Evolutionary conservation across 2,888 invertebrate genomes (phyloP), one percentile per base, ranked within the genome.

Genomic region (Lepidochitona cinerea): DNA sequence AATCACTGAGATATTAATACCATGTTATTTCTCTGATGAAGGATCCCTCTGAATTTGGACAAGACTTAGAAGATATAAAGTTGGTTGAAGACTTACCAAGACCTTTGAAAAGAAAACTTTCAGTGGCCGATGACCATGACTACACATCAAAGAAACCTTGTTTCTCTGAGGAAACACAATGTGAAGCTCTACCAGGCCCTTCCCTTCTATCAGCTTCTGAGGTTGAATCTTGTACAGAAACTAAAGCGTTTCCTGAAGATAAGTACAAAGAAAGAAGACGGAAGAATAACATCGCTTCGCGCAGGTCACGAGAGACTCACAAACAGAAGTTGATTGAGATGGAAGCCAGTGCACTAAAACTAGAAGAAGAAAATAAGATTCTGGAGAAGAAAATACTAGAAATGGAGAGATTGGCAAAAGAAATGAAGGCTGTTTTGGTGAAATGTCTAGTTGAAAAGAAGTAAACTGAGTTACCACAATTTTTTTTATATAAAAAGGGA

Each of bases 251-350:
- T 36, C 66, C 75, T 1, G 74, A 70, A 35, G 76, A 80, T 36
- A 85, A 82, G 79, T 84, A 85, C 73, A 66, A 82, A 41, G 78
- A 82, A 64, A 79, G 88, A 33, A 49, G 88, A 26, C 77, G 76
- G 49, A 89, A 89, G 81, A 89, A 89, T 76, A 89, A 89, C 74
- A 77, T 85, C 9, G 88, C 89, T 2, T 89, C 89, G 0, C 82
- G 83, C 71, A 76, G 87, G 64, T 88, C 89, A 0, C 78, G 88
- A 33, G 83, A 87, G 71, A 86, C 82, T 65, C 75, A 87, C 70
- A 89, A 89, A 73, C 72, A 78, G 71, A 89, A 88, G 77, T 87
- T 78, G 72, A 59, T 69, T 0, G 81, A 84, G 29, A 85, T 89
- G 87, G 89, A 89, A 49, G 67, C 68, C 9, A 82, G 87, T 72